Percentiles rank a stretch among this genome's conserved stretches.
Evolutionary conservation across 1,140 invertebrate species (phyloP).

Genomic region (Lordiphosa stackelbergi): DNA sequence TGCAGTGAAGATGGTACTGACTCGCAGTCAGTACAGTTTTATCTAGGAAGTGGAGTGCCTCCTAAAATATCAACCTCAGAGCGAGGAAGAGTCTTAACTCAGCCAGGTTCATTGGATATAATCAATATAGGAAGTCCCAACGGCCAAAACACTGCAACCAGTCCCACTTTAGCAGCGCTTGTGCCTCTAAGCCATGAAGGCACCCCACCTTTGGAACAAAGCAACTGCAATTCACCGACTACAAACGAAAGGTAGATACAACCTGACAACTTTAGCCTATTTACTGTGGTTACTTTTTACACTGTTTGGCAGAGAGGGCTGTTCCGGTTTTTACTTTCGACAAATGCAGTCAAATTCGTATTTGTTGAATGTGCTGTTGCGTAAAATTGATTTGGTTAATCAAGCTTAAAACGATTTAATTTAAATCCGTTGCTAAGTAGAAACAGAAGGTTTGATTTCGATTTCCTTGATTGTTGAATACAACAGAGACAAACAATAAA

Average conservation of each 20-base stretch:
- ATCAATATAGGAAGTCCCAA: conserved; percentile 1
- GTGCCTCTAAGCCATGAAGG: neutral
- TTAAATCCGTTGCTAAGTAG: too few species aligned
- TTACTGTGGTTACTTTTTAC: too few species aligned
- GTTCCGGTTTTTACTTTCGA: too few species aligned
- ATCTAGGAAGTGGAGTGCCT: conserved; percentile 5
- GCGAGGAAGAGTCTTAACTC: neutral
- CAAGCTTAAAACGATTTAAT: too few species aligned
- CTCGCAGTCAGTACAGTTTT: conserved; percentile 5
- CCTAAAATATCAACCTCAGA: neutral
- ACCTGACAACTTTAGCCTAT: too few species aligned
- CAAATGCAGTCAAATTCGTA: too few species aligned
- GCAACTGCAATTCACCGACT: neutral
- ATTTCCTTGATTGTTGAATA: too few species aligned
- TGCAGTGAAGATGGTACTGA: conserved; percentile 9
- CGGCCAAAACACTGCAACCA: neutral
- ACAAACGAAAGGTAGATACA: conserved; percentile 5
- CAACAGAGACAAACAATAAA: too few species aligned
- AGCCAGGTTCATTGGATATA: neutral
- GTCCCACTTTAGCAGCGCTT: neutral
- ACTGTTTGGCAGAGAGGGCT: too few species aligned
- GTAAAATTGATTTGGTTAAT: too few species aligned
- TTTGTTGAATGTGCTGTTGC: too few species aligned
- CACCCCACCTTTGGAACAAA: neutral
- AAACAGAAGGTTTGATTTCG: too few species aligned